Percentiles rank a stretch among this genome's conserved stretches.
phyloP scores from a whole-genome alignment of 2,113 vertebrate genomes.

The Corythoichthys haematopterus region DNA sequence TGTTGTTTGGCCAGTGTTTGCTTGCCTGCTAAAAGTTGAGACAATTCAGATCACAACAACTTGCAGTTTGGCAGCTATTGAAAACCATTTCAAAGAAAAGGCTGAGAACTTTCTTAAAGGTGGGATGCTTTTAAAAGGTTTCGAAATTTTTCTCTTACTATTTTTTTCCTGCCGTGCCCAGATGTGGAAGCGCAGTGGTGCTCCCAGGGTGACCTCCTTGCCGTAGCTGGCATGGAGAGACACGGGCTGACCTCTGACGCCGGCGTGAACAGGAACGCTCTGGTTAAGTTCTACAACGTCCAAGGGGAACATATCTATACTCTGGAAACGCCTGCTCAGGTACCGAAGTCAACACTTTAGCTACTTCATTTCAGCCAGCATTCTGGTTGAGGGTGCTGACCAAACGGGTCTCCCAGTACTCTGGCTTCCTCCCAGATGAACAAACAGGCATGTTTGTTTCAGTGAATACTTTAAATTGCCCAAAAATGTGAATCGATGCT shows the following conservation, averaged over 20 bases:
- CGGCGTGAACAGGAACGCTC: constrained; percentile 81
- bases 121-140: background rate
- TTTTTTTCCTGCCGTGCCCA: constrained; percentile 38
- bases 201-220: constrained; percentile 92
- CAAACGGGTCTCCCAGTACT: too few species aligned
- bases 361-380: background rate
- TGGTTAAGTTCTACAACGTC: constrained; percentile 96
- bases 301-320: constrained; percentile 97
- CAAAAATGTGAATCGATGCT: too few species aligned
- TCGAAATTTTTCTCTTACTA: background rate
- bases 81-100: too few species aligned
- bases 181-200: constrained; percentile 98
- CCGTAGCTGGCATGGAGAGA: constrained; percentile 93
- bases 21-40: too few species aligned
- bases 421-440: too few species aligned
- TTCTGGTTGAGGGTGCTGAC: background rate
- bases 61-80: too few species aligned
- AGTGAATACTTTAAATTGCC: too few species aligned
- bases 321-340: constrained; percentile 93
- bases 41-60: too few species aligned
- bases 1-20: too few species aligned
- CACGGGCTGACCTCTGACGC: constrained; percentile 78
- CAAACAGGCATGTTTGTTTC: too few species aligned
- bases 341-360: constrained; percentile 39
- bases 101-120: background rate